A percentile compares a stretch with the other conserved stretches of the same genome.
Evolutionary conservation across 2,888 invertebrate species (phyloP).

Genomic region (Phoenoteleia sp.): DNA sequence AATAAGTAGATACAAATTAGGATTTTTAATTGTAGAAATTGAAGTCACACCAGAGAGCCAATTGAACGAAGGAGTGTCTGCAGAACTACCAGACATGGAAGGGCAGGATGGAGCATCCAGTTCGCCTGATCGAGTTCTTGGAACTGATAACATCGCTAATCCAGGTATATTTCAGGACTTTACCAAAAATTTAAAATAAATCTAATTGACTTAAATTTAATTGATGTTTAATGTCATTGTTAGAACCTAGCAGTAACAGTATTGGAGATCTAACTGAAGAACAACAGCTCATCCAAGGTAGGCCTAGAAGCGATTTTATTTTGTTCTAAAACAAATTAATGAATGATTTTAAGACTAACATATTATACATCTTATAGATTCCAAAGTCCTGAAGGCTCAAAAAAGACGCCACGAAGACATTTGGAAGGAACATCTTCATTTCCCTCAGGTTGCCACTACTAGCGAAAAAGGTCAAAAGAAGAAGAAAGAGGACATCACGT

Average conservation of each 20-base stretch:
- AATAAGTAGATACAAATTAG: not conserved
- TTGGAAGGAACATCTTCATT: constrained; percentile 27
- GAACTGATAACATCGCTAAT: not conserved
- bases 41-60: not conserved
- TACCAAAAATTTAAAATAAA: no score
- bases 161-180: constrained; percentile 12
- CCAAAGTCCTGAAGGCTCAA: not conserved
- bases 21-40: constrained; percentile 1
- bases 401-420: constrained; percentile 5
- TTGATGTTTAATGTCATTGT: no score
- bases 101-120: not conserved
- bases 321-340: no score
- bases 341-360: no score
- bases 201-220: no score
- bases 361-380: not conserved
- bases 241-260: no score
- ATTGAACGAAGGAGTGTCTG: not conserved
- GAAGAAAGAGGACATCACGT: not conserved
- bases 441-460: not conserved
- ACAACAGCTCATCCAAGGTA: no score
- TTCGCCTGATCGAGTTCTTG: not conserved
- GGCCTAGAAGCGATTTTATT: no score
- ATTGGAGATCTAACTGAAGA: no score
- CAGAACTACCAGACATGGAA: not conserved
- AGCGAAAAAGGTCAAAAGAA: constrained; percentile 2